These are phyloP conservation scores for Oryzias curvinotus DNA, from an alignment of 2,113 vertebrate genomes.

Conservation along the genomic window DNA sequence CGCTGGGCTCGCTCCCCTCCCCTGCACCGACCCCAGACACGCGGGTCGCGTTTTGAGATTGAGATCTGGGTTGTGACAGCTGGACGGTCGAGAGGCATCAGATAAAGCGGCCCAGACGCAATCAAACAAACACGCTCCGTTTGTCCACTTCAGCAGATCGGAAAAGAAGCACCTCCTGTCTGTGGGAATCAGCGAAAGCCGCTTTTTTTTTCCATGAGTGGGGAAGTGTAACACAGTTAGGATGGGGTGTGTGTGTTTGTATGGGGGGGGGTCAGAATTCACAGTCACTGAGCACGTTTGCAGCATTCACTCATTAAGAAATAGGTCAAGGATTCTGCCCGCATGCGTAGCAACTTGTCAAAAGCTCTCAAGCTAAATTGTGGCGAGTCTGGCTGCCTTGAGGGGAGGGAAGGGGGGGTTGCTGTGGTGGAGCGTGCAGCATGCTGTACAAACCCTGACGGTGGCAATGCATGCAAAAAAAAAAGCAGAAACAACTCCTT, in stretches of 20 bases:
- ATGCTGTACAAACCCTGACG: constrained; percentile 30
- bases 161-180: constrained; percentile 38
- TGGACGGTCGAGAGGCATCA: constrained; percentile 71
- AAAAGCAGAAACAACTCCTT: constrained; percentile 23
- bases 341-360: constrained; percentile 79
- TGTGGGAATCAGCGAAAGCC: constrained; percentile 45
- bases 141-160: constrained; percentile 52
- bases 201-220: constrained; percentile 59
- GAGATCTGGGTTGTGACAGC: constrained; percentile 78
- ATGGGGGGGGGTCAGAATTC: constrained; percentile 37
- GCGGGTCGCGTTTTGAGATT: constrained; percentile 61
- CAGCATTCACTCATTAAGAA: constrained; percentile 80
- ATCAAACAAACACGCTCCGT: constrained; percentile 72
- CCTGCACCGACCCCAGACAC: constrained; percentile 15
- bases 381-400: constrained; percentile 64
- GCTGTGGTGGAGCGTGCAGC: constrained; percentile 21
- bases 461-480: constrained; percentile 37
- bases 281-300: constrained; percentile 62
- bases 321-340: constrained; percentile 83
- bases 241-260: constrained; percentile 21
- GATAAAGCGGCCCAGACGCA: constrained; percentile 71
- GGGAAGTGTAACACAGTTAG: constrained; percentile 56
- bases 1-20: constrained; percentile 27
- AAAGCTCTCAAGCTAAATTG: constrained; percentile 80
- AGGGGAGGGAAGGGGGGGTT: constrained; percentile 41